phyloP scores from a whole-genome alignment of 1,140 invertebrate species.

The Nasonia longicornis region DNA sequence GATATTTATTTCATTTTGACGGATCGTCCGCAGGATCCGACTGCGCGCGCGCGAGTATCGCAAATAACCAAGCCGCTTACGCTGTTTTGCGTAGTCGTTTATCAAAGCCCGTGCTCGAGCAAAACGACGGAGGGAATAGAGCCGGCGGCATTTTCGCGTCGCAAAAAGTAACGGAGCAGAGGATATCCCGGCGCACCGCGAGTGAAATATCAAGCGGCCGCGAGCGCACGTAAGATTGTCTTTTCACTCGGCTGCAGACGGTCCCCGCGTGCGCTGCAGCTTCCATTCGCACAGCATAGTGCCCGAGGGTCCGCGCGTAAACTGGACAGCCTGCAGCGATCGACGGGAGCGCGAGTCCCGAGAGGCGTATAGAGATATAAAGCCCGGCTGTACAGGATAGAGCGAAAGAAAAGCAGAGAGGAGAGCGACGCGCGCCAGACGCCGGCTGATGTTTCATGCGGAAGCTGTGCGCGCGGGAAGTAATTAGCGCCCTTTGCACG shows the following conservation, averaged over 20 bases:
- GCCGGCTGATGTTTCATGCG: not conserved
- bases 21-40: not conserved
- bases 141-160: too few relatives aligned
- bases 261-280: not conserved
- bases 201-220: not conserved
- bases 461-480: conserved; percentile 11
- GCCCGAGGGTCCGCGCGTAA: not conserved
- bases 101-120: too few relatives aligned
- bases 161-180: too few relatives aligned
- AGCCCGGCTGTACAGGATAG: not conserved
- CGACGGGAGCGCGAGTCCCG: conserved; percentile 16
- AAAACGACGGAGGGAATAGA: too few relatives aligned
- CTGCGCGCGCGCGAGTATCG: not conserved
- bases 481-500: conserved; percentile 34
- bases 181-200: too few relatives aligned
- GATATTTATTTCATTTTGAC: not conserved
- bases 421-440: not conserved
- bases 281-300: not conserved
- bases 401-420: not conserved
- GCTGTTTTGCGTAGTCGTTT: too few relatives aligned
- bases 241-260: not conserved
- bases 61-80: too few relatives aligned
- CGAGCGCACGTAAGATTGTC: not conserved
- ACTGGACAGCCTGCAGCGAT: not conserved
- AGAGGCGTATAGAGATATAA: not conserved